phyloP scores from a whole-genome alignment of 2,113 vertebrate genomes.

The Circaetus cinerascens region DNA sequence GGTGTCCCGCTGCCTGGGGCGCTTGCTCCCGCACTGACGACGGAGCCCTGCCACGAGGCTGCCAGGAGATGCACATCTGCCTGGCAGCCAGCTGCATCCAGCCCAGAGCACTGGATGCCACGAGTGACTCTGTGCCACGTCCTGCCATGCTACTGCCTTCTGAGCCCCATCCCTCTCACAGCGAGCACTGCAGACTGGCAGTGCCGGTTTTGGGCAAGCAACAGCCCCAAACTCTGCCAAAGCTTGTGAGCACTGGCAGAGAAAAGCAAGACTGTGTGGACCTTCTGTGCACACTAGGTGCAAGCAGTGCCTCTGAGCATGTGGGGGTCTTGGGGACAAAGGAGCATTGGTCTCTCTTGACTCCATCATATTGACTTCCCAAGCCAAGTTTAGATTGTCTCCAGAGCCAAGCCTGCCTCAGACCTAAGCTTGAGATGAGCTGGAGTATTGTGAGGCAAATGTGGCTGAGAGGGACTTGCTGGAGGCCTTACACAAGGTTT shows the following conservation, averaged over 20 bases:
- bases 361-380: not conserved
- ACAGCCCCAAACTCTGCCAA: not conserved
- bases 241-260: not conserved
- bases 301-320: not conserved
- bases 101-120: not conserved
- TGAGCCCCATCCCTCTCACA: not conserved
- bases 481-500: not conserved
- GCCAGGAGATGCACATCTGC: not conserved
- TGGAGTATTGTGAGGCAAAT: not conserved
- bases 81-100: not conserved
- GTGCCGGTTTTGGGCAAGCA: accelerated
- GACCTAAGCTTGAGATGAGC: not conserved
- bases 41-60: not conserved
- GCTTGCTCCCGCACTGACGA: accelerated
- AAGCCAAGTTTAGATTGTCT: not conserved
- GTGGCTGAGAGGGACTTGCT: not conserved
- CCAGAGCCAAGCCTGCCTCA: not conserved
- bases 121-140: accelerated
- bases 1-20: not conserved
- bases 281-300: accelerated
- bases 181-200: not conserved
- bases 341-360: accelerated
- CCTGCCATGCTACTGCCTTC: not conserved
- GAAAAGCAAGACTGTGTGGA: not conserved
- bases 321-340: not conserved